Conservation (phyloP, 2,888 invertebrate species). For the Lithophane semibrunnea region DNA sequence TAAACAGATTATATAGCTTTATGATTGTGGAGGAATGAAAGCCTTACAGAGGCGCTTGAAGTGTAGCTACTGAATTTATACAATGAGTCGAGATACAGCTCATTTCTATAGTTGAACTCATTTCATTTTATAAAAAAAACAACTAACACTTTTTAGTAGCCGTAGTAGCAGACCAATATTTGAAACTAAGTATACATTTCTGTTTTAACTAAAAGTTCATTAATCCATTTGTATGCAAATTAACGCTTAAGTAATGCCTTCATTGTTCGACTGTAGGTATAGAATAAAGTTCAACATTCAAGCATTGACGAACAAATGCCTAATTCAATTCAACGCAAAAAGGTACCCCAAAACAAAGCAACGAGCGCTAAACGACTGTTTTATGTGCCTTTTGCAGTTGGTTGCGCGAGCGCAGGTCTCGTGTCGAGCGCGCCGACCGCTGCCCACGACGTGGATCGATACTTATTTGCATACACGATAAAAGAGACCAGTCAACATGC, state of each 20-base stretch:
- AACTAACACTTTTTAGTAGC: constrained; percentile 1
- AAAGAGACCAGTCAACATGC: constrained; percentile 85
- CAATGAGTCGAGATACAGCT: constrained; percentile 53
- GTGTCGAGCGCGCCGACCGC: constrained; percentile 37
- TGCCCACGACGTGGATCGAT: constrained; percentile 70
- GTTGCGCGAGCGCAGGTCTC: constrained; percentile 55
- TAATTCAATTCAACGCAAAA: constrained; percentile 70
- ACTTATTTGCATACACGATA: constrained; percentile 86
- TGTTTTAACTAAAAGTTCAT: constrained; percentile 59
- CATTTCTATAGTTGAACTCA: constrained; percentile 33
- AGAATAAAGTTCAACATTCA: constrained; percentile 62
- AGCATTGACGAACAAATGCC: constrained; percentile 64
- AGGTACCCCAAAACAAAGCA: constrained; percentile 68
- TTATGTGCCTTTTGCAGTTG: constrained; percentile 71
- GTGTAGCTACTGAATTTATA: constrained; percentile 72
- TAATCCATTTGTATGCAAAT: constrained; percentile 63
- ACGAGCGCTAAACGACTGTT: constrained; percentile 70
- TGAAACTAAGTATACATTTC: constrained; percentile 45
- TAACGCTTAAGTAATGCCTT: constrained; percentile 58
- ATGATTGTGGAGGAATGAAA: constrained; percentile 27
- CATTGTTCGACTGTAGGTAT: constrained; percentile 59
- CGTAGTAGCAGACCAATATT: constrained; percentile 45
- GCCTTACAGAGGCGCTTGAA: constrained; percentile 64
- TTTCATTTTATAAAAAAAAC: constrained; percentile 11
- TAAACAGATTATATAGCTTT: constrained; percentile 5